Base-by-base conservation (phyloP, 2,113 vertebrate genomes). In the Chaetorhynchus papuensis region DNA sequence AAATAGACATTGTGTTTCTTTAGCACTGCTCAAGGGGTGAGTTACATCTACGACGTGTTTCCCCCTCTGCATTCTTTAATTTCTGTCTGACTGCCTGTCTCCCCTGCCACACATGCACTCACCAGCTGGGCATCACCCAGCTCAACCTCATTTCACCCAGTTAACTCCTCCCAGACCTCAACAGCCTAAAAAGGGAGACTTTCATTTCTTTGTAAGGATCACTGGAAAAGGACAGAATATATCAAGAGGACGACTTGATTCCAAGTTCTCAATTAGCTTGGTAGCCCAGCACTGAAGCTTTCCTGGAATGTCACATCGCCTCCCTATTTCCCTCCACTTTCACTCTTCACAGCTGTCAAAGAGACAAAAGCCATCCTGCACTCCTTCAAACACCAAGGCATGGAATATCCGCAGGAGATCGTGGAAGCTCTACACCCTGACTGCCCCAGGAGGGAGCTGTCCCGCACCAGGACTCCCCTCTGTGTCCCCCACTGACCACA, bases 221-320 rank as follows among this genome's bases (percentile, higher is more conserved):
- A 3, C 11, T 53, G n/a, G 45, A 44, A 72, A 77, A 85, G 15
- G 33, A 66, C 31, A 47, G 0, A 4, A 11, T 50, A 33, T 17
- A 50, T 28, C 0, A 1, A 78, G 23, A 37, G 2, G 12, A 2
- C 0, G 0, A 76, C 15, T 4, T 13, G 39, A 61, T 69, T 76
- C n/a, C n/a, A 64, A 71, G 22, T 7, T 49, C 69, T 81, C 19
- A 15, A 19, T 35, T 27, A 60, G 41, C 31, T 57, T 65, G 17
- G 28, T 19, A 28, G 35, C 19, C 31, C 37, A 80, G 52, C 27
- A 63, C 27, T 85, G 39, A 10, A 71, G 21, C 21, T 75, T 11
- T 42, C 35, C 16, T 45, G 18, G 31, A 72, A 35, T 18, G 11
- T 50, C 28, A 16, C 4, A 33, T 23, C 41, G 30, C 12, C 17